Conservation (phyloP, 2,113 vertebrate species). For the Lophotis ruficrista region DNA sequence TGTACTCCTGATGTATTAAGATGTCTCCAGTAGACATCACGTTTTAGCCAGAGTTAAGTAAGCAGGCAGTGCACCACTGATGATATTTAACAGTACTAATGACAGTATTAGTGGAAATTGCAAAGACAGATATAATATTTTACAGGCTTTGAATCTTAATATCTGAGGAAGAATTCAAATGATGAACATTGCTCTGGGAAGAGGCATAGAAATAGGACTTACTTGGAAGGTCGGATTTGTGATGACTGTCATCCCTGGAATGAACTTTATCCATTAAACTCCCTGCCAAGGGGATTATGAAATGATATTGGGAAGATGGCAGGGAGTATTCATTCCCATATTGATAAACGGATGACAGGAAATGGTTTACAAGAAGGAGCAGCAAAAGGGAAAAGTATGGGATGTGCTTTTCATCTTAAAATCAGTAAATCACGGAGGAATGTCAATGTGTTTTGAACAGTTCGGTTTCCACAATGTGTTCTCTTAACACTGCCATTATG, state of each 20-base stretch:
- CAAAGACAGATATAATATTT: background rate
- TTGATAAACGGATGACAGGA: background rate
- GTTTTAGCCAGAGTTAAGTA: background rate
- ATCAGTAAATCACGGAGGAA: background rate
- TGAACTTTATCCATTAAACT: background rate
- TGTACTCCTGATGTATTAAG: background rate
- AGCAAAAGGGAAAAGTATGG: background rate
- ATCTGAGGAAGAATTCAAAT: background rate
- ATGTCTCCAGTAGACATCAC: background rate
- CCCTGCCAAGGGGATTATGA: background rate
- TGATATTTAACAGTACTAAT: background rate
- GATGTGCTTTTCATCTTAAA: background rate
- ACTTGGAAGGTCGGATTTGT: background rate
- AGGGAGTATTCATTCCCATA: background rate
- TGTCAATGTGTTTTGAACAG: background rate
- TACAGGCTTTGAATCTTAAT: background rate
- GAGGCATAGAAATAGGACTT: background rate
- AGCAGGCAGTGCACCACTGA: background rate
- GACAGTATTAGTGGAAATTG: background rate
- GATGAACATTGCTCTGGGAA: background rate
- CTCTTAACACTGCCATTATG: background rate
- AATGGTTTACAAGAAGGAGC: background rate
- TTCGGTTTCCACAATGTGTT: background rate
- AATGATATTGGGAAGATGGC: background rate
- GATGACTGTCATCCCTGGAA: background rate